Conservation (phyloP, 2,888 invertebrate species). For the Ophraella communa region DNA sequence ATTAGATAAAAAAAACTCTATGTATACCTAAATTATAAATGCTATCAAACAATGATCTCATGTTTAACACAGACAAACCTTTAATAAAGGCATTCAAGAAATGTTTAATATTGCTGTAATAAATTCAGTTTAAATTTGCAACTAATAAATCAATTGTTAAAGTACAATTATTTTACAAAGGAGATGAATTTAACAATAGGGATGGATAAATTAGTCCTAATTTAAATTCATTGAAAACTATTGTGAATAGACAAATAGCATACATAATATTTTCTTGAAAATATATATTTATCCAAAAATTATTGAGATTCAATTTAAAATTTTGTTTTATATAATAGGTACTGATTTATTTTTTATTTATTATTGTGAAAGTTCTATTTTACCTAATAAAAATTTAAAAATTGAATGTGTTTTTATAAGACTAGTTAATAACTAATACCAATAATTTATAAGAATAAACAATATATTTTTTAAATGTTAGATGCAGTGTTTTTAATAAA, state of each 20-base stretch:
- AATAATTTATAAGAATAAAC: neutral
- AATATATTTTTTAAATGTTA: neutral
- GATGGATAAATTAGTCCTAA: neutral
- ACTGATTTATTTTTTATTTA: neutral
- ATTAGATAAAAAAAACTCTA: no score
- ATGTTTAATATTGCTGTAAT: neutral
- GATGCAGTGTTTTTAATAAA: neutral
- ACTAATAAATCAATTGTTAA: neutral
- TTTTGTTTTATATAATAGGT: no score
- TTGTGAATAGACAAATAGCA: neutral
- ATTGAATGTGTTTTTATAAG: no score
- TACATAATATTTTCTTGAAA: neutral
- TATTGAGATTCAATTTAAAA: no score
- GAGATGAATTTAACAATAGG: neutral
- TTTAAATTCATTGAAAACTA: neutral
- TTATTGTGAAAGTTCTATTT: neutral
- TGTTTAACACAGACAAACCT: neutral
- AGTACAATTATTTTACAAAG: neutral
- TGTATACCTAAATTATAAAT: neutral
- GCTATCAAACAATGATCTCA: neutral
- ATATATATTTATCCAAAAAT: neutral
- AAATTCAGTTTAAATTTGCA: neutral
- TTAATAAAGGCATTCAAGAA: neutral
- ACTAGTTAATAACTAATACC: no score
- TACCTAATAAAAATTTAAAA: no score